Percentiles rank a stretch among this genome's conserved stretches.
These are phyloP conservation scores for Caenorhabditis doughertyi DNA, from an alignment of 2,888 invertebrate genomes.

Conservation along the genomic window DNA sequence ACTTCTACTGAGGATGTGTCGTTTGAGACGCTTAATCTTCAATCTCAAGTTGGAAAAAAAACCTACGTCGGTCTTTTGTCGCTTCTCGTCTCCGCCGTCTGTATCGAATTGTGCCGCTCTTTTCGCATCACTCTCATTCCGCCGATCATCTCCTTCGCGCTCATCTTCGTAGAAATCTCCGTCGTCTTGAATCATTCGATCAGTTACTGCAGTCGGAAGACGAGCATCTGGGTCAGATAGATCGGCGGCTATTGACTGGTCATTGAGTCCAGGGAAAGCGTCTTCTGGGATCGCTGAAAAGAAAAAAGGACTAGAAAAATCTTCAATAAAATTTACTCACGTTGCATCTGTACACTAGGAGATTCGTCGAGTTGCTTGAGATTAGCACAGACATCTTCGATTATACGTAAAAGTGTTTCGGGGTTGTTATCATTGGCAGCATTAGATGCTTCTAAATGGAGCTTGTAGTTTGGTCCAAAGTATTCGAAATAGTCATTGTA, in stretches of 20 bases:
- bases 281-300: constrained; percentile 77
- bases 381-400: constrained; percentile 72
- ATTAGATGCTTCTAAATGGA: constrained; percentile 79
- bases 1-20: not conserved
- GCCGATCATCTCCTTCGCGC: constrained; percentile 70
- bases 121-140: constrained; percentile 72
- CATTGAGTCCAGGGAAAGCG: constrained; percentile 72
- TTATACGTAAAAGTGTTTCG: constrained; percentile 73
- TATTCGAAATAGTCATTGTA: constrained; percentile 81
- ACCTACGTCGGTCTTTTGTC: constrained; percentile 24
- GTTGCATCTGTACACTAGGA: constrained; percentile 81
- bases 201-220: constrained; percentile 61
- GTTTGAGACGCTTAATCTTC: no score
- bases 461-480: constrained; percentile 79
- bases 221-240: constrained; percentile 78
- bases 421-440: constrained; percentile 74
- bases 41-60: not conserved
- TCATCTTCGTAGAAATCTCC: constrained; percentile 75
- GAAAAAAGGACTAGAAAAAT: not conserved
- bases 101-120: constrained; percentile 56
- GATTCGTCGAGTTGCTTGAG: constrained; percentile 69
- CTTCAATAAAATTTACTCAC: constrained; percentile 56
- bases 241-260: constrained; percentile 66
- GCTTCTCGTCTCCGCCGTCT: constrained; percentile 10
- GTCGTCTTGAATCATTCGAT: constrained; percentile 67